Conservation (phyloP, 2,113 vertebrate genomes). For the Coptodon rendalli region DNA sequence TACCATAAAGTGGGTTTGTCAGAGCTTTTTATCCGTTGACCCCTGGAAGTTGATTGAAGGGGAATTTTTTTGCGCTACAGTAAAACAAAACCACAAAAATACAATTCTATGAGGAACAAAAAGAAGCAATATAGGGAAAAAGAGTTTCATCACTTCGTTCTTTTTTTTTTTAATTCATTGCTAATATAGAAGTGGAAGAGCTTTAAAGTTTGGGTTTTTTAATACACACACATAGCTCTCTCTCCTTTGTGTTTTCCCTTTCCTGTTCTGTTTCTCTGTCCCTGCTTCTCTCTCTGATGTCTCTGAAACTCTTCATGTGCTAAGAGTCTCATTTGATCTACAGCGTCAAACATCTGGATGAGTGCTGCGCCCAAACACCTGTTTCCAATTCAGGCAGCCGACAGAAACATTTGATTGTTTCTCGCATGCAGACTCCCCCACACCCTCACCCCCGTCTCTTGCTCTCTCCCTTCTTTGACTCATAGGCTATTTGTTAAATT, state of each 20-base stretch:
- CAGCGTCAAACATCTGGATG: conserved; percentile 65
- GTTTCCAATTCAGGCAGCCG: conserved; percentile 71
- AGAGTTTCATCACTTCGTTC: neutral
- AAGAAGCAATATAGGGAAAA: neutral
- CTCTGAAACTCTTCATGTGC: conserved; percentile 46
- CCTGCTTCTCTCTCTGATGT: conserved; percentile 34
- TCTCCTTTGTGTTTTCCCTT: neutral
- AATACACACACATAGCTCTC: neutral
- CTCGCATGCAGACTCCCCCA: conserved; percentile 26
- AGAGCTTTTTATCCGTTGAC: neutral
- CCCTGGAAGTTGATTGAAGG: neutral
- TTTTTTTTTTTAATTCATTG: neutral
- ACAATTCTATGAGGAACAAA: neutral
- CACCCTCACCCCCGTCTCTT: neutral
- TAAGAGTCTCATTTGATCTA: conserved; percentile 62
- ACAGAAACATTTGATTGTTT: conserved; percentile 65
- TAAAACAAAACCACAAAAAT: neutral
- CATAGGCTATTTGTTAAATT: conserved; percentile 51
- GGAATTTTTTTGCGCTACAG: neutral
- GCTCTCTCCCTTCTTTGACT: conserved; percentile 27
- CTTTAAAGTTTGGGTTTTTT: neutral
- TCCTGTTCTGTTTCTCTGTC: neutral
- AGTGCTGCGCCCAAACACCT: conserved; percentile 62
- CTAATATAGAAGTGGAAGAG: neutral
- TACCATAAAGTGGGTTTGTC: neutral